Percentiles rank a stretch among this genome's conserved stretches.
phyloP scores from a whole-genome alignment of 2,888 invertebrate genomes.

The Leucozona laternaria region DNA sequence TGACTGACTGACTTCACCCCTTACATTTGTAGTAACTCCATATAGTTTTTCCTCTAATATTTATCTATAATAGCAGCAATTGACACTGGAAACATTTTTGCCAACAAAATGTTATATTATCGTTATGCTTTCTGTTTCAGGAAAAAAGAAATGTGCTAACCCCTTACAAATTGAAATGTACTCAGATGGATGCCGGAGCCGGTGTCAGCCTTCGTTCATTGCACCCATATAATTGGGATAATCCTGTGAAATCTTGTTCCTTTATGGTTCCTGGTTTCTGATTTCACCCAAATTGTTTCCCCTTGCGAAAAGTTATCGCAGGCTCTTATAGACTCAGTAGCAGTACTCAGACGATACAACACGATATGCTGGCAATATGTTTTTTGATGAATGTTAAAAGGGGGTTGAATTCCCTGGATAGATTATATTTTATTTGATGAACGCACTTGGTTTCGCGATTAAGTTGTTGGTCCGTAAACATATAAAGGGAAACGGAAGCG shows the following conservation, averaged over 20 bases:
- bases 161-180: slow-evolving; percentile 47
- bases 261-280: slow-evolving; percentile 76
- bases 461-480: slow-evolving; percentile 75
- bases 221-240: slow-evolving; percentile 76
- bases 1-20: slow-evolving; percentile 8
- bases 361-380: slow-evolving; percentile 63
- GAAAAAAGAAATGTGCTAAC: slow-evolving; percentile 36
- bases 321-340: too few relatives aligned
- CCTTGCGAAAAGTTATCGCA: slow-evolving; percentile 41
- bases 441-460: slow-evolving; percentile 72
- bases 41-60: slow-evolving; percentile 4
- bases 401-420: slow-evolving; percentile 65
- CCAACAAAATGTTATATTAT: slow-evolving; percentile 11
- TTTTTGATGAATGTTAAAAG: slow-evolving; percentile 45
- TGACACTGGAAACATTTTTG: slow-evolving; percentile 31
- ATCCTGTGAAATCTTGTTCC: slow-evolving; percentile 75
- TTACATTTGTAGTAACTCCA: background rate
- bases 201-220: slow-evolving; percentile 68
- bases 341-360: slow-evolving; percentile 26
- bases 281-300: slow-evolving; percentile 67
- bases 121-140: slow-evolving; percentile 28
- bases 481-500: slow-evolving; percentile 64
- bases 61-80: slow-evolving; percentile 27
- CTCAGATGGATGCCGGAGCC: slow-evolving; percentile 52
- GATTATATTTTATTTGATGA: slow-evolving; percentile 62